Base-by-base conservation (phyloP, 2,888 invertebrate species). In the Chloroclystis v-ata region DNA sequence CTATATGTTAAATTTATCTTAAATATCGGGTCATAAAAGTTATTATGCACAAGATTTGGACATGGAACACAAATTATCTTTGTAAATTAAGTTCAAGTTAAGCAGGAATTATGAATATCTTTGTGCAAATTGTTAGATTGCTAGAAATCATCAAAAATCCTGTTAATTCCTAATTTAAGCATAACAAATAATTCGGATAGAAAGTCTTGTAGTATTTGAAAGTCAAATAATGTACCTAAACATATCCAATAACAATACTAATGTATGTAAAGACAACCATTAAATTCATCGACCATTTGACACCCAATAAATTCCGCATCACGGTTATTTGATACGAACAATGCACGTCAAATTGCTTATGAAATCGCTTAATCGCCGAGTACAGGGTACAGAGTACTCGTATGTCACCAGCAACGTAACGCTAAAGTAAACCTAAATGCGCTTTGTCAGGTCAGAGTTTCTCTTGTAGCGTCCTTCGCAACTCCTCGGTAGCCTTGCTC, bases 391-490 rank as follows among this genome's bases (percentile, higher is more conserved):
- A n/a, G n/a, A n/a, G n/a, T n/a, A n/a, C 57, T 49, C 46, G 57
- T 42, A 46, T 6, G 41, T 52, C 54, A 41, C 45, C 42, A 44
- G 41, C 47, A 32, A 12, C 9, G 30, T 56, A 69, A 63, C 66
- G 56, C 68, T 73, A 73, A 63, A 62, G 61, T 65, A 68, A 59
- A 57, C 61, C 66, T 69, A 68, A 54, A 53, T 37, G 20, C 43
- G 42, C 52, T 26, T 40, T 24, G 30, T 11, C 44, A 65, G 71
- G 79, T 91, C 91, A 94, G 78, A 94, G 91, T 82, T 94, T 94
- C 60, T 94, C 93, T 69, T 94, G 93, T 37, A 94, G 82, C 39
- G 93, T 91, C 67, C 93, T 89, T 57, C 94, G 89, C n/a, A 94
- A 87, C 63, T 94, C 93, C 71, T 94, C 94, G 6, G 93, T 92